Evolutionary conservation across 2,113 vertebrate genomes (phyloP), one percentile per base, ranked within the genome.

Genomic region (Cephalopholis sonnerati): DNA sequence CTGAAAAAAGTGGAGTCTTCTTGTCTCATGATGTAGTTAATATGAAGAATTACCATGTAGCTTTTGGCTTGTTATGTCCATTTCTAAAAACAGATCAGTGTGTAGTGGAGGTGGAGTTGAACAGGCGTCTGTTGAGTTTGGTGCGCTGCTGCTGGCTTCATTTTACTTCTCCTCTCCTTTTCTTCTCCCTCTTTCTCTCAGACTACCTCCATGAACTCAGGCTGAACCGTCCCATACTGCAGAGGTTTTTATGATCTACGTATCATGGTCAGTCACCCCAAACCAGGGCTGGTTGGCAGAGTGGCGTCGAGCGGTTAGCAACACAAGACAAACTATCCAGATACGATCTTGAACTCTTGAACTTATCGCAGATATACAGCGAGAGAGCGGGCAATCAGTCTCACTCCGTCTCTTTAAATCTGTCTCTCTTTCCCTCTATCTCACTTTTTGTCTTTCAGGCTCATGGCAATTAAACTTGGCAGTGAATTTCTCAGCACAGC

Each of bases 251-350:
- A 94, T 81, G 91, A 90, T 85, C 74, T 86, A 90, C 88, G 81
- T 80, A 89, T 93, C 90, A 93, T 81, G 87, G 93, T 93, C 89
- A 89, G 84, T 92, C 90, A 90, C 86, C 93, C 92, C 90, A 94
- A 95, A 93, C 94, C 93, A 92, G 89, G 15, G 5, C 81, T 81
- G 81, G 91, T 92, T 94, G 93, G 92, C 93, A 93, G 83, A 82
- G 86, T 88, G 89, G 92, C 82, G 89, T 94, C 89, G 53, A 91
- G 89, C 71, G 90, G 92, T 92, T 92, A 89, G 92, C 80, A 86
- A 54, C 87, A 84, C 76, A 71, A 90, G 92, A 92, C 89, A 89
- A 94, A 93, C 90, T 84, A 70, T 66, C 74, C 83, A 78, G 89
- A 93, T 92, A 92, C 55, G n/a, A 89, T 91, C 89, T 89, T 91